Evolutionary conservation across 2,113 vertebrate genomes (phyloP), one percentile per base, ranked within the genome.

Genomic region (Romanogobio albipinnatus): DNA sequence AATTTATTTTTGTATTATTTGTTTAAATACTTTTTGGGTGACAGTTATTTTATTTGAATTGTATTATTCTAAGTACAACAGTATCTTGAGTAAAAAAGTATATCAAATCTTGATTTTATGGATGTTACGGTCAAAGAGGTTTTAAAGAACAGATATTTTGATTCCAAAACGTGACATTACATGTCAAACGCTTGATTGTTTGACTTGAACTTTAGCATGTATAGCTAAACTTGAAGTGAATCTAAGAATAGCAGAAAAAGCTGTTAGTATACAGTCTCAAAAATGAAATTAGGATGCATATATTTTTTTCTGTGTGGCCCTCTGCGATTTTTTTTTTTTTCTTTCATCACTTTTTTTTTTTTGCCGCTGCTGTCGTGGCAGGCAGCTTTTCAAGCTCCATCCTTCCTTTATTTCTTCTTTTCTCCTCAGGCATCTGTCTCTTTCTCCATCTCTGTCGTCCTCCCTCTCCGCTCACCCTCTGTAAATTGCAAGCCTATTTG

Each of bases 401-500:
- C 78, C 58, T 88, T 90, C 83, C 91, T 62, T 58, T 84, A 81
- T 84, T 81, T 81, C 56, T 84, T 29, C 79, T 70, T 82, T 91
- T 93, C 86, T 92, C 84, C 82, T 86, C 84, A 26, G 74, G 64
- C 61, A 47, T 81, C 45, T 14, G 70, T 66, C 75, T 90, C 84
- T 90, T 58, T 76, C 86, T 81, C 81, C 74, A 74, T 88, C 81
- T 86, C 86, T 78, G 53, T 89, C 91, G 84, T 76, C 77, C 84
- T 92, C 90, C 89, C 89, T 88, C 88, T 90, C 84, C 84, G 83
- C 74, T 91, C 89, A 91, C 88, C 90, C 84, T 89, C 84, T 88
- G 91, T 93, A 92, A 92, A 91, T 93, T 86, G 89, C 92, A 90
- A 93, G 90, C 93, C 92, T 94, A 93, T 94, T 93, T 94, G 92